A percentile compares a stretch with the other conserved stretches of the same genome.
These are phyloP conservation scores for Hippopotamus amphibius DNA, from an alignment of 2,113 vertebrate species.

Conservation along the genomic window DNA sequence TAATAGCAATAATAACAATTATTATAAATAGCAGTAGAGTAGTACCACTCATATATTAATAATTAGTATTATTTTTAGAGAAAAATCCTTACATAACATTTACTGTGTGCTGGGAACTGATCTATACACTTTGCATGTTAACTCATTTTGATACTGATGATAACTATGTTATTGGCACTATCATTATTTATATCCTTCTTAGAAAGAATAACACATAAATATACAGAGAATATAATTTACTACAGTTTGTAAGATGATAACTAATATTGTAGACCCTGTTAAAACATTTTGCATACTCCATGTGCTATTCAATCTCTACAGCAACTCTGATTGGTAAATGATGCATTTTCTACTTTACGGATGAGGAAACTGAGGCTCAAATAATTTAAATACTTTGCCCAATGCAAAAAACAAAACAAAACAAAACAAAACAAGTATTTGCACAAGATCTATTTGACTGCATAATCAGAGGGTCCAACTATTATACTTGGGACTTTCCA, in stretches of 20 bases:
- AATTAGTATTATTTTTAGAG: not conserved
- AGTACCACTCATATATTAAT: not conserved
- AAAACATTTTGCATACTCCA: not conserved
- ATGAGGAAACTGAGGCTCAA: not conserved
- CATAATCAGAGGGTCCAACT: not conserved
- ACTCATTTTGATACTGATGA: not conserved
- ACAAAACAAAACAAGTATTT: not conserved
- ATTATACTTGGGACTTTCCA: not conserved
- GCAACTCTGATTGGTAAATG: not conserved
- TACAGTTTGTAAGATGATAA: not conserved
- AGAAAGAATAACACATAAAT: not conserved
- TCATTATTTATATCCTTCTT: not conserved
- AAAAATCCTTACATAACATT: not conserved
- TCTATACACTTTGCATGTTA: not conserved
- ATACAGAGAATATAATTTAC: fast-evolving
- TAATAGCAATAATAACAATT: not conserved
- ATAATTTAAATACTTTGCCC: not conserved
- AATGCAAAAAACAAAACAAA: not conserved
- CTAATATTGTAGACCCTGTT: not conserved
- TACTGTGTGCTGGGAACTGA: not conserved
- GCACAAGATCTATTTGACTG: not conserved
- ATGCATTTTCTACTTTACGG: not conserved
- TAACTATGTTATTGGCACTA: not conserved
- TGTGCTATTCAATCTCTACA: not conserved
- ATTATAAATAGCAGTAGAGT: not conserved